Evolutionary conservation across 2,888 invertebrate genomes (phyloP).

Genomic region (Agrotis puta): DNA sequence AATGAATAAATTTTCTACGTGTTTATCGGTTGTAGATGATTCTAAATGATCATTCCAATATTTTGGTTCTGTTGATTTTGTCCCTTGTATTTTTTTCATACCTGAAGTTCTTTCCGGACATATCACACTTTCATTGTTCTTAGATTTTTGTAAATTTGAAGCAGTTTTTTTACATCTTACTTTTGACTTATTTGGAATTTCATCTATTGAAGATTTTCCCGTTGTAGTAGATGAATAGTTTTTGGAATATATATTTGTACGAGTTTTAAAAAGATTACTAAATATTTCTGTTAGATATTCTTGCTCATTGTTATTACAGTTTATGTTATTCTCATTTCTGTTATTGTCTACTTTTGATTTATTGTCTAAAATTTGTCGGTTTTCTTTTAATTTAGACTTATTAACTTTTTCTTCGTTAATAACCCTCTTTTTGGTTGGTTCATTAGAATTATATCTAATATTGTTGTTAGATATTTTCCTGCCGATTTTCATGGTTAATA

Average conservation of each 20-base stretch:
- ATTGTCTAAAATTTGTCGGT: neutral
- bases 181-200: neutral
- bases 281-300: conserved; percentile 3
- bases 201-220: neutral
- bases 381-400: neutral
- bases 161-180: neutral
- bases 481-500: conserved; percentile 8
- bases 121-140: neutral
- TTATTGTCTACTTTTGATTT: conserved; percentile 8
- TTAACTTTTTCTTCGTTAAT: neutral
- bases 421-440: neutral
- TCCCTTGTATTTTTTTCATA: conserved; percentile 2
- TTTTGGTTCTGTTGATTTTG: neutral
- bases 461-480: neutral
- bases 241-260: neutral
- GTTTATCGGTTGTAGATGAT: neutral
- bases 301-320: neutral
- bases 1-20: neutral
- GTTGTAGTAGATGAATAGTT: neutral
- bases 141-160: neutral
- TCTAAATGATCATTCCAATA: neutral
- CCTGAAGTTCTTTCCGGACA: neutral
- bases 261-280: conserved; percentile 5
- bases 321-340: neutral
- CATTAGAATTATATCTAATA: neutral